These are phyloP conservation scores for Apoda limacodes DNA, from an alignment of 2,888 invertebrate species.

Conservation along the genomic window DNA sequence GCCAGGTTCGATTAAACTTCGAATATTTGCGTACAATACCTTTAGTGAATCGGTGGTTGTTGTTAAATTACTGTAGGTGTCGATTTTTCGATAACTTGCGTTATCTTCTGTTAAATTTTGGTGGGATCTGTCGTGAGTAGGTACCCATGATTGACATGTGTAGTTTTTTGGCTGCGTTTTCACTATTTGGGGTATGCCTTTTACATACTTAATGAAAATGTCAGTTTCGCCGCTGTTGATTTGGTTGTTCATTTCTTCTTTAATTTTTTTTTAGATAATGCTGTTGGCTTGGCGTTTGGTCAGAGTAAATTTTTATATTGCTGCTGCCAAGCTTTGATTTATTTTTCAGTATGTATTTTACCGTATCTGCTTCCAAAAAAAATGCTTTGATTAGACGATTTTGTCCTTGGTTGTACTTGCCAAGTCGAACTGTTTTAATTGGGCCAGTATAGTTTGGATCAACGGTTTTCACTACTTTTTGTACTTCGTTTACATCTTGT, in stretches of 20 bases:
- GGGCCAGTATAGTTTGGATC: conserved; percentile 2
- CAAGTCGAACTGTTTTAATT: conserved; percentile 4
- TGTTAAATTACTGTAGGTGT: too few species aligned
- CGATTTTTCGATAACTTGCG: too few species aligned
- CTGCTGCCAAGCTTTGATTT: not conserved
- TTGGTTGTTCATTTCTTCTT: conserved; percentile 5
- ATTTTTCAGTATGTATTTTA: conserved; percentile 3
- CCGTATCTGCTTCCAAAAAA: conserved; percentile 3
- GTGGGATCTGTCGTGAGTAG: too few species aligned
- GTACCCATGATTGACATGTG: too few species aligned
- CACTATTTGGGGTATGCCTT: conserved; percentile 6
- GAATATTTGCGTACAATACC: too few species aligned
- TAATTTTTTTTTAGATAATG: conserved; percentile 1
- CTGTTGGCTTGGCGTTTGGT: conserved; percentile 5
- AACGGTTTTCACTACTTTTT: not conserved
- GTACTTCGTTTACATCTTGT: conserved; percentile 2
- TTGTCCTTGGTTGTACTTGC: conserved; percentile 4
- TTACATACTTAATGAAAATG: conserved; percentile 6
- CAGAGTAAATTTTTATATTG: conserved; percentile 4
- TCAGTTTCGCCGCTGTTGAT: conserved; percentile 6
- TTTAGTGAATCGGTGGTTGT: too few species aligned
- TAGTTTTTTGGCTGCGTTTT: conserved; percentile 10
- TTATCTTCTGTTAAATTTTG: too few species aligned
- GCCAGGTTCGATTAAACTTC: too few species aligned
- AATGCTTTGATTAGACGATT: conserved; percentile 6